Evolutionary conservation across 2,797 vertebrate species (phyloP), one percentile per base, ranked within the genome.

Genomic region (Megalops cyprinoides): DNA sequence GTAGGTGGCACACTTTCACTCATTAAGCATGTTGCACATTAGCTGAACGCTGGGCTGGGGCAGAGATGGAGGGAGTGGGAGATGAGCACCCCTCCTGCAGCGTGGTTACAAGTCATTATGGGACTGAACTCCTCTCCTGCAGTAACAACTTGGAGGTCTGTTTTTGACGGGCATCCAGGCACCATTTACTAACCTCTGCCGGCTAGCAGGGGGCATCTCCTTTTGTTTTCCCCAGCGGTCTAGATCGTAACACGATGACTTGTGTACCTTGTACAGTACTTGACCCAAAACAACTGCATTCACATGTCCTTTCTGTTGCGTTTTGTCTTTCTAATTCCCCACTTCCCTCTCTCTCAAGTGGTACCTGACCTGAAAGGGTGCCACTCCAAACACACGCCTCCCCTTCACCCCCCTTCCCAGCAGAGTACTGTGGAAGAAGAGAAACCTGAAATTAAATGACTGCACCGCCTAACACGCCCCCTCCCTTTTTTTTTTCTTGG

Each of bases 401-500:
- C 81, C 79, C 76, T 77, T 77, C 77, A 81, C 77, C 85, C n/a
- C n/a, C n/a, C n/a, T n/a, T n/a, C n/a, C n/a, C 34, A 37, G 15
- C 20, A 42, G 28, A 76, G 87, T 82, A 84, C 74, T 85, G 86
- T 78, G 79, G 76, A 87, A 84, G 88, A 86, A 67, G 81, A 42
- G 87, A 89, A 87, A 91, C 90, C 87, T 89, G 90, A 93, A 76
- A 85, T 65, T 67, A 86, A 84, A 87, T 82, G 73, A 90, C 92
- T 91, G 90, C 94, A 93, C 92, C 90, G 94, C 91, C 88, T 88
- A 81, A 81, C 58, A n/a, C 1, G 6, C 12, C 28, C 44, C 15
- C 25, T 44, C 60, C 49, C 77, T 65, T 46, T 28, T 86, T 48
- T 55, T 78, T 75, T 18, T 77, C 73, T 48, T 84, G 84, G 85